Conservation (phyloP, 2,797 vertebrate genomes). For the Neostethus bicornis region DNA sequence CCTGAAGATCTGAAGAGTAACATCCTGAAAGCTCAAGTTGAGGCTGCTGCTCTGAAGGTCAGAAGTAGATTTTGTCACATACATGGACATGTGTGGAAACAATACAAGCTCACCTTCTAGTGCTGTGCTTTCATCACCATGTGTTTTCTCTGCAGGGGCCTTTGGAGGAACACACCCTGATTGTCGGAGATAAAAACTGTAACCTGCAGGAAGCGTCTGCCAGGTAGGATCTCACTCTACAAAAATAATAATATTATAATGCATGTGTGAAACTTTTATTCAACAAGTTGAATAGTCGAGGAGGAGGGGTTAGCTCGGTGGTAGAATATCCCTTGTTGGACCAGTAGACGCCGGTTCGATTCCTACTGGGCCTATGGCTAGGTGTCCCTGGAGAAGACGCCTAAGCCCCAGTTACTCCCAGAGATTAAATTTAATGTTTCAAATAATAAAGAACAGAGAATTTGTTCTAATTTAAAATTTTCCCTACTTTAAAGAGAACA, state of each 20-base stretch:
- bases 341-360: too few species aligned
- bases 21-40: slow-evolving; percentile 91
- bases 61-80: neutral
- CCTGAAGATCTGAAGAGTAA: slow-evolving; percentile 93
- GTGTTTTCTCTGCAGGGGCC: slow-evolving; percentile 66
- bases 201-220: slow-evolving; percentile 80
- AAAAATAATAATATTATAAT: neutral
- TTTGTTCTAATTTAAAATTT: too few species aligned
- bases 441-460: too few species aligned
- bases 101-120: too few species aligned
- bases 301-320: too few species aligned
- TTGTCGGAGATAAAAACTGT: slow-evolving; percentile 82
- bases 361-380: too few species aligned
- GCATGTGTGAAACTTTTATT: neutral
- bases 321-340: too few species aligned
- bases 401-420: too few species aligned
- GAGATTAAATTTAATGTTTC: too few species aligned
- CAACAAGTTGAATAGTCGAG: too few species aligned
- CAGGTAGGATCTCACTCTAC: slow-evolving; percentile 74
- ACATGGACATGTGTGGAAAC: neutral
- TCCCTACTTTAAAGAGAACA: neutral
- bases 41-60: slow-evolving; percentile 88
- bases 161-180: slow-evolving; percentile 75
- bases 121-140: neutral
- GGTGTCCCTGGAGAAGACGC: too few species aligned